phyloP scores from a whole-genome alignment of 23 tunicate genomes.

The Oikopleura albicans region DNA sequence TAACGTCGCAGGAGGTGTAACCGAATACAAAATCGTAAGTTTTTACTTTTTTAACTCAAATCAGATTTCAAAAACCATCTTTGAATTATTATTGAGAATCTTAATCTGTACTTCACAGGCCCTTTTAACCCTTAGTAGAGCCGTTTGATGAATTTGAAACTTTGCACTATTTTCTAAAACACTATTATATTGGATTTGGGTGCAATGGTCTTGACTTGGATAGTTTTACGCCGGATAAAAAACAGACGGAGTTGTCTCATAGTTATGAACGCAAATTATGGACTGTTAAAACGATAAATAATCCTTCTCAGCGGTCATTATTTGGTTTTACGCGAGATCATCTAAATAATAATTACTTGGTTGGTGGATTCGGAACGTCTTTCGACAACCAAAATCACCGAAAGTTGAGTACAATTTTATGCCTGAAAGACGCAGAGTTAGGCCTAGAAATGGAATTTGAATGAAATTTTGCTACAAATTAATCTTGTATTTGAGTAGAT shows the following conservation, averaged over 20 bases:
- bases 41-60: too few relatives aligned
- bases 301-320: neutral
- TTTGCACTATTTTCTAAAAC: neutral
- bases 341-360: neutral
- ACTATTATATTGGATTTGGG: slow-evolving; percentile 1
- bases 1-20: too few relatives aligned
- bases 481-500: too few relatives aligned
- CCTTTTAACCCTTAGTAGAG: too few relatives aligned
- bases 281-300: neutral
- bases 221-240: neutral
- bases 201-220: neutral
- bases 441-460: too few relatives aligned
- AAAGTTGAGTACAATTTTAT: too few relatives aligned
- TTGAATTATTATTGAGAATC: too few relatives aligned
- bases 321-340: neutral
- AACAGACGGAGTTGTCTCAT: neutral
- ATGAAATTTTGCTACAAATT: too few relatives aligned
- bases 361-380: neutral
- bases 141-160: slow-evolving; percentile 11
- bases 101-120: too few relatives aligned
- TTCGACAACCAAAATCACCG: neutral
- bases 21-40: too few relatives aligned
- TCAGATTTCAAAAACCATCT: too few relatives aligned
- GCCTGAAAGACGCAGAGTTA: too few relatives aligned
- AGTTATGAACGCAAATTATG: neutral